Base-by-base conservation (phyloP, 2,888 invertebrate genomes). In the Hirtodrosophila duncani region DNA sequence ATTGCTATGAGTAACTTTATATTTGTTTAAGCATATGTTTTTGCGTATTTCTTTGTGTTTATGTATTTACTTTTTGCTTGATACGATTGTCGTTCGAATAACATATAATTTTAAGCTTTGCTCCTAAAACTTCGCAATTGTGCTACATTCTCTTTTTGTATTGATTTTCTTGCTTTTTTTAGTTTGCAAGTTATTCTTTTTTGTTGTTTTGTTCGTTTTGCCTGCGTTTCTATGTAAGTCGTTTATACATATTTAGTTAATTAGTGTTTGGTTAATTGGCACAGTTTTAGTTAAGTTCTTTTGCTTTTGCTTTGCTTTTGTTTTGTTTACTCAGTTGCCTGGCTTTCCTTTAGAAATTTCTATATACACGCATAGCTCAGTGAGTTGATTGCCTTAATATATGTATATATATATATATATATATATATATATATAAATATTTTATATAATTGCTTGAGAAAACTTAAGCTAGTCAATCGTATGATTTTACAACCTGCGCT, bases 401-500 rank as follows among this genome's bases (percentile, higher is more conserved):
- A 17, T 11, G 29, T 4, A 18, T 26, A 38, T 27, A 44, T 44
- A 30, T 36, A 27, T 53, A 26, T 34, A 38, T 26, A 53, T 38
- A 36, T 61, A 60, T 23, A 51, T 24, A 36, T 44, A 55, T 75
- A 72, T 59, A 66, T 65, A 60, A 63, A 52, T 70, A 58, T 38
- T 48, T 51, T 51, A 43, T 60, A 37, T 71, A 78, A 78, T 74
- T 71, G 71, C 71, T 36, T 30, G 38, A 33, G 27, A 37, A 31
- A 36, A 36, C 20, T 43, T 34, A 42, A 29, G 23, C 17, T 16
- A 11, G 18, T n/a, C 16, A 14, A 29, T 29, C 23, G 38, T 61
- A 69, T 50, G 55, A 71, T 34, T 71, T 69, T 72, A 72, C 71
- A 72, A 72, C 71, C 71, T 72, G 70, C 61, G 70, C 74, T 78